Evolutionary conservation across 2,888 invertebrate species (phyloP).

Genomic region (Cheilosia pagana): DNA sequence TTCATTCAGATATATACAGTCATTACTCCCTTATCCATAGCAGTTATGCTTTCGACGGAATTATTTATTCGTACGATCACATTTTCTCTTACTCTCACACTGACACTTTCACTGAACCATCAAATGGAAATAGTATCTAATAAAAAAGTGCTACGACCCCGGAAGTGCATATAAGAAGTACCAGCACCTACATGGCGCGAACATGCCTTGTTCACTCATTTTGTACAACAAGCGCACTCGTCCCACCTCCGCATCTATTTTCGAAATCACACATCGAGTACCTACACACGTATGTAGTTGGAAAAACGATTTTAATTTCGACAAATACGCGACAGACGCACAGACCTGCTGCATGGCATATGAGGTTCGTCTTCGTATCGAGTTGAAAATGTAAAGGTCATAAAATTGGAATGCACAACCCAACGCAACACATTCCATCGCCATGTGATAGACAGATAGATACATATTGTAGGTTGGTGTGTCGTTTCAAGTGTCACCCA

Average conservation of each 20-base stretch:
- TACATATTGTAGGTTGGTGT: not conserved
- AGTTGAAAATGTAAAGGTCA: constrained; percentile 51
- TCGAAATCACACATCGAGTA: constrained; percentile 49
- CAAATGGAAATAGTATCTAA: constrained; percentile 18
- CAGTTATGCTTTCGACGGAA: constrained; percentile 53
- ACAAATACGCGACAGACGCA: constrained; percentile 48
- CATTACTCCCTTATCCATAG: constrained; percentile 42
- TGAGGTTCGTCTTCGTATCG: constrained; percentile 12
- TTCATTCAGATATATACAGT: constrained; percentile 38
- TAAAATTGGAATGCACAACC: constrained; percentile 45
- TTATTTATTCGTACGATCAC: constrained; percentile 1
- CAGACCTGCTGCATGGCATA: constrained; percentile 7
- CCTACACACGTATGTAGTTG: constrained; percentile 10
- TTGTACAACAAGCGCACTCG: constrained; percentile 4
- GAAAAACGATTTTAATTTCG: constrained; percentile 38
- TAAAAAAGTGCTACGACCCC: constrained; percentile 39
- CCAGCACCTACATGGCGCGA: constrained; percentile 15
- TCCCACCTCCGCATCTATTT: constrained; percentile 66
- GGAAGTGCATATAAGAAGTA: constrained; percentile 54
- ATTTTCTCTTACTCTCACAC: constrained; percentile 8
- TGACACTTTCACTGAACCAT: constrained; percentile 66
- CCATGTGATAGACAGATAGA: constrained; percentile 24
- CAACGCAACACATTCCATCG: not conserved
- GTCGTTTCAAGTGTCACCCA: constrained; percentile 66
- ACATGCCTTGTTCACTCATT: constrained; percentile 16